These are phyloP conservation scores for Marisa cornuarietis DNA, from an alignment of 1,140 invertebrate species.

Conservation along the genomic window DNA sequence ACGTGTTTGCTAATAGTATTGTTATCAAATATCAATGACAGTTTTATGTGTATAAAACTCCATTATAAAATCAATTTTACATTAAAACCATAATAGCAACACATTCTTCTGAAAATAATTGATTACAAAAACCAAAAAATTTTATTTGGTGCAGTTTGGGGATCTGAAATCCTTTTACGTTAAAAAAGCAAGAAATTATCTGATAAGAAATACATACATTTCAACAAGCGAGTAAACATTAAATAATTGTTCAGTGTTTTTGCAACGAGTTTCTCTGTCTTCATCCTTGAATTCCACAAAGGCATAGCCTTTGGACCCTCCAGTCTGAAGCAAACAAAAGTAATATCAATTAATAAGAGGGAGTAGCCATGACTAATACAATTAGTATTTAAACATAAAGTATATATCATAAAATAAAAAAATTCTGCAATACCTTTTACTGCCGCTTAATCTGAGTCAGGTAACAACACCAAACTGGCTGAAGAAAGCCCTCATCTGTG, in stretches of 20 bases:
- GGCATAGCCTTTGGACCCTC: constrained; percentile 84
- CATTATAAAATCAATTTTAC: no score
- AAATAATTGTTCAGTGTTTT: constrained; percentile 97
- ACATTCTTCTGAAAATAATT: no score
- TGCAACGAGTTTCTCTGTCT: constrained; percentile 86
- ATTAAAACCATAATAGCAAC: no score
- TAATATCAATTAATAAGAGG: not conserved
- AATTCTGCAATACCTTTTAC: constrained; percentile 71
- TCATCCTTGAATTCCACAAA: constrained; percentile 85
- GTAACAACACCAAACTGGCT: constrained; percentile 88
- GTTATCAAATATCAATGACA: no score
- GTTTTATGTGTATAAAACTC: no score
- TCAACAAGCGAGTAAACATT: constrained; percentile 83
- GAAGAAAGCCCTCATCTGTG: constrained; percentile 85
- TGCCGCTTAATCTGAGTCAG: constrained; percentile 79
- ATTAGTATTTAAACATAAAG: not conserved
- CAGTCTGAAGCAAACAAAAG: constrained; percentile 70
- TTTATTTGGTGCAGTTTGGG: not conserved
- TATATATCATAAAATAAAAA: not conserved
- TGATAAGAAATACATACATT: constrained; percentile 67
- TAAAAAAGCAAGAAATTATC: not conserved
- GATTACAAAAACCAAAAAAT: no score
- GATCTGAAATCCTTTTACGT: not conserved
- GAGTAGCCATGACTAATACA: not conserved
- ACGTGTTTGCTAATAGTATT: no score